Evolutionary conservation across 35 echinoderm and acorn worm species (phyloP).

Genomic region (Holothuria glaberrima): DNA sequence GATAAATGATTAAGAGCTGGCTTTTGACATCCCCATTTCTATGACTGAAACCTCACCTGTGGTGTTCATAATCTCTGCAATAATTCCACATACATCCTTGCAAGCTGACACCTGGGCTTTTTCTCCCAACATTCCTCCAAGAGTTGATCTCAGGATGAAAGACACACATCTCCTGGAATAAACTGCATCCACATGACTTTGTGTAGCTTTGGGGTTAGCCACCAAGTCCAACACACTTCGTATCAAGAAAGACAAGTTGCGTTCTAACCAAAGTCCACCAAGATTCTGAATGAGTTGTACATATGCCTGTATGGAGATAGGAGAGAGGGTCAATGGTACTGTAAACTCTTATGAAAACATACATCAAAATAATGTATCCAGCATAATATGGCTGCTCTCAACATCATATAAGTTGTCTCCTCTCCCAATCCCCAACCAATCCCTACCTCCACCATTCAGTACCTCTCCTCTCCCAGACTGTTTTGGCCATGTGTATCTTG

Average conservation of each 20-base stretch:
- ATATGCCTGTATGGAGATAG: constrained; percentile 67
- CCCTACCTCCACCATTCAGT: no score
- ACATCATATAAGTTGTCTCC: no score
- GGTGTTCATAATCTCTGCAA: constrained; percentile 92
- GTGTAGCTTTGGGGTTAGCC: constrained; percentile 88
- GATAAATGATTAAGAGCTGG: no score
- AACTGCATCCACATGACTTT: constrained; percentile 95
- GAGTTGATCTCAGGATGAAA: constrained; percentile 84
- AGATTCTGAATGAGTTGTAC: constrained; percentile 85
- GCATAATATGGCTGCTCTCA: no score
- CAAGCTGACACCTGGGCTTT: constrained; percentile 92
- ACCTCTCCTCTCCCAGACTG: no score
- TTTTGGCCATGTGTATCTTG: no score
- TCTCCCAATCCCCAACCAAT: no score
- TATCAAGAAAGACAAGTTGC: constrained; percentile 89
- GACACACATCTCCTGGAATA: constrained; percentile 90
- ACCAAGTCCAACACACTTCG: constrained; percentile 78
- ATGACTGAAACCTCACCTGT: constrained; percentile 63
- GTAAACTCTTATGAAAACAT: no score
- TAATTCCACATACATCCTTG: constrained; percentile 86
- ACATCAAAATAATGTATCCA: no score
- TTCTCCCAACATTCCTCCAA: constrained; percentile 94
- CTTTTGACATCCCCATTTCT: no score
- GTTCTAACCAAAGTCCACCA: constrained; percentile 91
- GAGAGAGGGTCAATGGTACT: no score